Evolutionary conservation across 2,888 invertebrate species (phyloP), one percentile per base, ranked within the genome.

Genomic region (Quadriops clusia): DNA sequence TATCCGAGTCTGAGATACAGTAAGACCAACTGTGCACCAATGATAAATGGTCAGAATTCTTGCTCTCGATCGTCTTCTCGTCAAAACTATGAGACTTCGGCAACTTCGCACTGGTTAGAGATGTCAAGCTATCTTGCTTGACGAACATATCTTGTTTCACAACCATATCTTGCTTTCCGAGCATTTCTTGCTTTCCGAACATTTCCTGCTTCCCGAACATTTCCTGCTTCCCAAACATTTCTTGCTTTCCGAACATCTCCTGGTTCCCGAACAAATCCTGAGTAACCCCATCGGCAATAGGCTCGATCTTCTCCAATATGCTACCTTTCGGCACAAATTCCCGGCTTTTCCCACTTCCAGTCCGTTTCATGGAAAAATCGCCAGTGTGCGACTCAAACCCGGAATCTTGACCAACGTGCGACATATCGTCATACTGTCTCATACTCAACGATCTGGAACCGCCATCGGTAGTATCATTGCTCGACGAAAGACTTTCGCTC

Each of bases 11-110:
- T 39, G 59, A 40, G 49, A 66, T 54, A 30, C 55, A 57, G 28
- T 61, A 61, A 0, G 70, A 69, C 70, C 70, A 70, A 44, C 70
- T 70, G 10, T 70, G 68, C 6, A 70, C 67, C 23, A 68, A 54
- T 1, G 58, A 56, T 7, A 54, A 53, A 2, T 57, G 59, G 37
- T 67, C 66, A 14, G 60, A 60, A 18, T 58, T 62, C 21, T 53
- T 50, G 5, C 49, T 45, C 21, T 44, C 44, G 24, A 48, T 50
- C 12, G 51, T 41, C 40, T 60, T 61, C 28, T 61, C 61, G 33
- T 62, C 62, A 15, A 62, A 58, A 39, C 61, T 61, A 16, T 50
- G 53, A 5, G 60, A 60, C 40, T 61, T 61, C 4, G 53, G 46
- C 23, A 61, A 31, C 18, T 33, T 33, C 15, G 29, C 29, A 14